These are phyloP conservation scores for Corvus cornix DNA, from an alignment of 2,113 vertebrate species.

Conservation along the genomic window DNA sequence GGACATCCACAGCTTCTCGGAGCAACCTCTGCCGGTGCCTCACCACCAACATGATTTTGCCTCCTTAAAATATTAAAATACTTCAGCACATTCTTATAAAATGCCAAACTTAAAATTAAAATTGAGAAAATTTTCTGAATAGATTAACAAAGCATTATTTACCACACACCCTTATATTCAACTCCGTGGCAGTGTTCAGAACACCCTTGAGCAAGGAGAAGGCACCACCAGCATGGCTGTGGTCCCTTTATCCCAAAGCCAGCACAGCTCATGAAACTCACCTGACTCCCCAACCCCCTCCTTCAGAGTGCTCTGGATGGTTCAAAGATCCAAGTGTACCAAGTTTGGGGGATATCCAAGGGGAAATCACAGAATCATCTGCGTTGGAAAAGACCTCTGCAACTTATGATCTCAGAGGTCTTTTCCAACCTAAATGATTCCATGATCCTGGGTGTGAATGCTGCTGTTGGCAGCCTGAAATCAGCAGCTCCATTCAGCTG, in stretches of 20 bases:
- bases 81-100: background rate
- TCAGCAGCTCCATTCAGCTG: background rate
- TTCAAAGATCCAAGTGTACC: background rate
- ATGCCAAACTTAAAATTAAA: background rate
- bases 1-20: background rate
- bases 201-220: background rate
- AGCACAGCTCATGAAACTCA: background rate
- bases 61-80: background rate
- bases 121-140: background rate
- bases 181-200: background rate
- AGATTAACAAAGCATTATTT: background rate
- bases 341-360: background rate
- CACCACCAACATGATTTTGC: background rate
- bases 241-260: background rate
- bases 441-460: fast-evolving
- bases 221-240: background rate
- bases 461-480: background rate
- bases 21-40: background rate
- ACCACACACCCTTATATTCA: background rate
- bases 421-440: background rate
- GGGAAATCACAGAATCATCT: background rate
- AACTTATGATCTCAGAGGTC: background rate
- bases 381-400: background rate
- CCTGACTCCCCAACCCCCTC: background rate
- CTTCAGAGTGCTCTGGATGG: background rate